Conservation (phyloP, 2,888 invertebrate genomes). For the Nipponacmea schrenckii region DNA sequence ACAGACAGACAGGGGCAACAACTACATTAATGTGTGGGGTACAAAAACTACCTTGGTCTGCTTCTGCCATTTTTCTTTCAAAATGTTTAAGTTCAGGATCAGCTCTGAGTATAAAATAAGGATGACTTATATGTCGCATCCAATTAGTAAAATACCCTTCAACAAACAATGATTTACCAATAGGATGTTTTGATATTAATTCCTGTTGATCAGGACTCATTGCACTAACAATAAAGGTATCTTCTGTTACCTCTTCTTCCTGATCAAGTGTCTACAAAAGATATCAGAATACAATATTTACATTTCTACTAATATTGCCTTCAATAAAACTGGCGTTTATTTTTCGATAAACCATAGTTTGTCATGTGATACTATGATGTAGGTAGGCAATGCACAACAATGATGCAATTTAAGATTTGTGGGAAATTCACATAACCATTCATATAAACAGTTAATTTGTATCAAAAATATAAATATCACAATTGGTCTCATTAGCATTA, state of each 20-base stretch:
- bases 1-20: no score
- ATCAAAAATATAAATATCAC: no score
- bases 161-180: slow-evolving; percentile 78
- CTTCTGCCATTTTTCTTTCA: slow-evolving; percentile 12
- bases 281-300: background rate
- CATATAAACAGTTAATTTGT: no score
- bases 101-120: slow-evolving; percentile 85
- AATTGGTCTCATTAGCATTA: no score
- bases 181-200: slow-evolving; percentile 76
- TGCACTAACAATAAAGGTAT: slow-evolving; percentile 92
- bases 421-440: no score
- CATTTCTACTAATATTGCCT: no score
- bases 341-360: no score
- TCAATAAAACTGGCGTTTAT: no score
- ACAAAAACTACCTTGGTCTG: slow-evolving; percentile 29
- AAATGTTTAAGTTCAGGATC: slow-evolving; percentile 71
- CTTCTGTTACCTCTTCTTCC: slow-evolving; percentile 79
- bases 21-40: no score
- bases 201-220: slow-evolving; percentile 82
- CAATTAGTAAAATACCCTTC: slow-evolving; percentile 88
- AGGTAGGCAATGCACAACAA: no score
- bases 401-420: no score
- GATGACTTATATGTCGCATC: slow-evolving; percentile 77
- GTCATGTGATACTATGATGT: no score
- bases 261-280: slow-evolving; percentile 76